These are phyloP conservation scores for Drosophila lini DNA, from an alignment of 1,140 invertebrate genomes.

Conservation along the genomic window DNA sequence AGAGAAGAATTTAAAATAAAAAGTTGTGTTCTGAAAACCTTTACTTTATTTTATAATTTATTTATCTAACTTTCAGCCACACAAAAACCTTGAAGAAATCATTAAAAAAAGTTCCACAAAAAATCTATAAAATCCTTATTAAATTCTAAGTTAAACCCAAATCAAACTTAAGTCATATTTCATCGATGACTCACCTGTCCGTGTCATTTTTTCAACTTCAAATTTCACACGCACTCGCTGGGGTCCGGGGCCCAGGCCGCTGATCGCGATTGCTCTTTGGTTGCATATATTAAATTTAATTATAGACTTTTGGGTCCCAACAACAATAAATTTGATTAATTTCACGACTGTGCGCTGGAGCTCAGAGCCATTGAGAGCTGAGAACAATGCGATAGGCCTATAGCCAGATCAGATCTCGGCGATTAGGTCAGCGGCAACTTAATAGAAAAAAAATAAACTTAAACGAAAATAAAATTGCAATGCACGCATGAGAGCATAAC, in stretches of 20 bases:
- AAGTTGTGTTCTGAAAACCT: not conserved
- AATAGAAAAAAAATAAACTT: conserved; percentile 18
- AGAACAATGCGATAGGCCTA: conserved; percentile 54
- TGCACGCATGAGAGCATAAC: conserved; percentile 53
- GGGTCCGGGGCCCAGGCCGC: conserved; percentile 9
- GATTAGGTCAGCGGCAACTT: conserved; percentile 50
- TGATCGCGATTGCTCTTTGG: conserved; percentile 34
- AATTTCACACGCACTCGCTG: conserved; percentile 61
- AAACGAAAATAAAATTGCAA: conserved; percentile 35
- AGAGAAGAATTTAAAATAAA: not conserved
- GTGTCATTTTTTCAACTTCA: conserved; percentile 3
- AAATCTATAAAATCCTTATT: not conserved
- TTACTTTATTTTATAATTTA: not conserved
- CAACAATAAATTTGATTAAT: conserved; percentile 60
- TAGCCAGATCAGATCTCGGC: conserved; percentile 51
- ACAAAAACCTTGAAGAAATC: not conserved
- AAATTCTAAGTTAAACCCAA: not conserved
- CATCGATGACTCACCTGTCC: conserved; percentile 45
- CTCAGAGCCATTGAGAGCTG: conserved; percentile 35
- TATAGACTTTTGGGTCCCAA: conserved; percentile 41
- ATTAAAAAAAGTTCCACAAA: too few species aligned
- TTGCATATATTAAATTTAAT: conserved; percentile 60
- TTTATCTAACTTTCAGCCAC: not conserved
- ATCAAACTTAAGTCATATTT: conserved; percentile 4
- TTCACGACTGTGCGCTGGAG: conserved; percentile 38